A percentile compares a stretch with the other conserved stretches of the same genome.
Conservation (phyloP, 1,140 invertebrate genomes). For the Pantala flavescens region DNA sequence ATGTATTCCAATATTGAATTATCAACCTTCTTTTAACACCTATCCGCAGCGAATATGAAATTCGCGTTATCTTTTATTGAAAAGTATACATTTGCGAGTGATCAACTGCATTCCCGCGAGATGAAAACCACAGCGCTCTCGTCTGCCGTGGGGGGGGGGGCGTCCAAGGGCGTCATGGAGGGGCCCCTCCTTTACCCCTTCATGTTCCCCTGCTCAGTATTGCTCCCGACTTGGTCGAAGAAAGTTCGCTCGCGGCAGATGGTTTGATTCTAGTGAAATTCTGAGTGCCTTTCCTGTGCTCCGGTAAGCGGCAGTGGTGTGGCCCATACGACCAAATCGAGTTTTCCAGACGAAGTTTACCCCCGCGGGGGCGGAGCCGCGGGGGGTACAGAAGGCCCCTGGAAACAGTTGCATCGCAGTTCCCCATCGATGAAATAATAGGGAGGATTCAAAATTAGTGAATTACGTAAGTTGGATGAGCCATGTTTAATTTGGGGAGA, state of each 20-base stretch:
- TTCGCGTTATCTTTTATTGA: no score
- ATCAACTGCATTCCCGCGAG: no score
- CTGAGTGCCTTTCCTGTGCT: neutral
- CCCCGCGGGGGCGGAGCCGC: neutral
- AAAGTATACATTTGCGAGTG: no score
- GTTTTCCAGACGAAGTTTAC: neutral
- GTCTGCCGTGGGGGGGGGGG: neutral
- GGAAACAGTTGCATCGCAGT: no score
- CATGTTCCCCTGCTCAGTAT: neutral
- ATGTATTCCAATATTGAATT: no score
- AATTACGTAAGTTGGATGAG: constrained; percentile 5
- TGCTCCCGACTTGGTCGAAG: neutral
- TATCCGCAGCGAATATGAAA: no score
- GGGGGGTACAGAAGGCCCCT: neutral
- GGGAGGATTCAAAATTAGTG: neutral
- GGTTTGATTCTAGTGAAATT: neutral
- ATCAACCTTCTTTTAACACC: no score
- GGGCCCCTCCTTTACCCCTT: neutral
- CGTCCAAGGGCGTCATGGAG: neutral
- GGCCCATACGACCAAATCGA: neutral
- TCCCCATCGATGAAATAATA: neutral
- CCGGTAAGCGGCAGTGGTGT: no score
- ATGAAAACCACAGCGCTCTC: no score
- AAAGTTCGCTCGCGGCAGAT: neutral
- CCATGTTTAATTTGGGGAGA: neutral